A percentile compares a stretch with the other conserved stretches of the same genome.
Evolutionary conservation across 2,888 invertebrate genomes (phyloP).

Genomic region (Bugulina stolonifera): DNA sequence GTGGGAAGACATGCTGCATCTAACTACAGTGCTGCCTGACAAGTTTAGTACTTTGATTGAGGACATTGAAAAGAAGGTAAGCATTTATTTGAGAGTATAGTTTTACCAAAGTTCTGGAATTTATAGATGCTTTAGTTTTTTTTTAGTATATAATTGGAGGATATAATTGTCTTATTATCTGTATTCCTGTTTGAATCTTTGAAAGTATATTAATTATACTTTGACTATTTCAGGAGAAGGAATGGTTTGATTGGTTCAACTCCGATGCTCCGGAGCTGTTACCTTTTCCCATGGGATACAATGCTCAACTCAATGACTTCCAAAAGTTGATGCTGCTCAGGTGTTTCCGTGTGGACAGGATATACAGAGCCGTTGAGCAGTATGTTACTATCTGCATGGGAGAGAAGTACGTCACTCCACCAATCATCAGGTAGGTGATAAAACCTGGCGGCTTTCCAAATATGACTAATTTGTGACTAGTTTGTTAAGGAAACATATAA

Average conservation of each 20-base stretch:
- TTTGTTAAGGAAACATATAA: too few species aligned
- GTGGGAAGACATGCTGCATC: conserved; percentile 77
- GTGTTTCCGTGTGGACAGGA: conserved; percentile 82
- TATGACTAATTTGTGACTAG: too few species aligned
- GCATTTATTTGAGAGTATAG: too few species aligned
- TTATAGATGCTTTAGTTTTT: too few species aligned
- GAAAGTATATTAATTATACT: not conserved
- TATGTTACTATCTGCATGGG: conserved; percentile 78
- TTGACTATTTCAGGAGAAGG: conserved; percentile 11
- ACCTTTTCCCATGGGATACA: conserved; percentile 67
- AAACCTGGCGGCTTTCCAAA: too few species aligned
- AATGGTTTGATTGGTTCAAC: conserved; percentile 69
- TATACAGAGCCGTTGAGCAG: conserved; percentile 76
- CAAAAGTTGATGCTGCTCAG: conserved; percentile 74
- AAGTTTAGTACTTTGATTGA: conserved; percentile 64
- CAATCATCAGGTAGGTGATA: conserved; percentile 62
- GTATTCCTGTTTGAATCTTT: too few species aligned
- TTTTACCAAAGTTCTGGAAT: too few species aligned
- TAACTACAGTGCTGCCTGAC: conserved; percentile 65
- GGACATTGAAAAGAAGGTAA: conserved; percentile 58
- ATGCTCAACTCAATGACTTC: conserved; percentile 60
- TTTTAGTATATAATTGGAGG: too few species aligned
- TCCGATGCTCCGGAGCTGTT: conserved; percentile 72
- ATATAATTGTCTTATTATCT: too few species aligned
- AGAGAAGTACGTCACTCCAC: conserved; percentile 80